A percentile compares a stretch with the other conserved stretches of the same genome.
These are phyloP conservation scores for Gnathonemus longibarbis DNA, from an alignment of 2,113 vertebrate genomes.

Conservation along the genomic window DNA sequence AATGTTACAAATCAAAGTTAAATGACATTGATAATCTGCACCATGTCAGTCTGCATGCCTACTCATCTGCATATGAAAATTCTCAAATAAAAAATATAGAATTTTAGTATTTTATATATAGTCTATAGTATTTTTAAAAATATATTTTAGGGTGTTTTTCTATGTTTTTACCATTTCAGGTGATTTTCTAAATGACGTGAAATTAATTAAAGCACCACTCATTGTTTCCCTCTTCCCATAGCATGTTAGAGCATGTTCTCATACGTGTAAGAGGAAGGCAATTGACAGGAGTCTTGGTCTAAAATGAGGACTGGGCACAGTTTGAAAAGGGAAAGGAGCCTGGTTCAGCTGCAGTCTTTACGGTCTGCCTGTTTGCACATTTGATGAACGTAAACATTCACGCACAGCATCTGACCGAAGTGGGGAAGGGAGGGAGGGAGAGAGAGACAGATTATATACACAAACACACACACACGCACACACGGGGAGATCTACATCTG, in stretches of 20 bases:
- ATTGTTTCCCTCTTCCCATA: not conserved
- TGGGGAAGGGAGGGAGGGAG: not conserved
- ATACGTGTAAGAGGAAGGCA: not conserved
- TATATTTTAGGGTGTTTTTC: not conserved
- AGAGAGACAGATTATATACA: not conserved
- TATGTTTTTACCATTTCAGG: not conserved
- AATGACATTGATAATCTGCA: not conserved
- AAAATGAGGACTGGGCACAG: not conserved
- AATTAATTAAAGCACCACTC: not conserved
- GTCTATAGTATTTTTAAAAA: too few relatives aligned
- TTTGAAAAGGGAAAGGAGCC: too few relatives aligned
- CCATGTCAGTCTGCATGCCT: not conserved
- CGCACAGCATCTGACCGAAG: not conserved
- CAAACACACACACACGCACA: too few relatives aligned
- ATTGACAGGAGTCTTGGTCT: not conserved
- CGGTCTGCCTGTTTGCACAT: not conserved
- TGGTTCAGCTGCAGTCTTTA: not conserved
- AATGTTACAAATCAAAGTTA: not conserved
- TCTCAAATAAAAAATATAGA: not conserved
- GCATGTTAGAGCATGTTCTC: not conserved
- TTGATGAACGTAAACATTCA: not conserved
- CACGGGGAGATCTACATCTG: not conserved
- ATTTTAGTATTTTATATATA: not conserved
- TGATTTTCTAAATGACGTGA: not conserved
- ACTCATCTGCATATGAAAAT: not conserved